These are phyloP conservation scores for Lepidocolaptes lacrymiger DNA, from an alignment of 2,797 vertebrate genomes.

Conservation along the genomic window DNA sequence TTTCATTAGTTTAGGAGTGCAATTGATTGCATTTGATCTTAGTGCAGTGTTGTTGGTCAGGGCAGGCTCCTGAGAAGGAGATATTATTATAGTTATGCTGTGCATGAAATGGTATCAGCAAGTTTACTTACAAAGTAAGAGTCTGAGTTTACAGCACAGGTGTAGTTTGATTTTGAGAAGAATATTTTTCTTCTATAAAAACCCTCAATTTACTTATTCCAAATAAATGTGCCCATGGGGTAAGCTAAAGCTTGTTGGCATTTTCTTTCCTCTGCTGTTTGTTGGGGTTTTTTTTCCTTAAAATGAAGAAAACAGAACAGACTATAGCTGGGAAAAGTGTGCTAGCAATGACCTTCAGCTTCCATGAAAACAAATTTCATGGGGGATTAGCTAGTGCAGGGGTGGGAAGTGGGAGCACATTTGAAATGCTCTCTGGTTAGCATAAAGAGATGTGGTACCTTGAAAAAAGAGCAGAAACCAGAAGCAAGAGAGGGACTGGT, in stretches of 20 bases:
- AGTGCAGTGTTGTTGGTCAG: not conserved
- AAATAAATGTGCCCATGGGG: not conserved
- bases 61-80: not conserved
- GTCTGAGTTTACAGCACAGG: not conserved
- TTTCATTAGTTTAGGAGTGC: not conserved
- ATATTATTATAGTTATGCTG: not conserved
- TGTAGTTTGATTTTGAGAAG: not conserved
- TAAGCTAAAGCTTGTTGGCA: not conserved
- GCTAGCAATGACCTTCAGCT: conserved; percentile 43
- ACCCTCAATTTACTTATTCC: not conserved
- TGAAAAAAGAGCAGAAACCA: not conserved
- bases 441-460: not conserved
- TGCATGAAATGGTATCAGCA: not conserved
- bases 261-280: not conserved
- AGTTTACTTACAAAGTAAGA: not conserved
- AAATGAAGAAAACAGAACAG: not conserved
- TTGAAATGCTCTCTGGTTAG: not conserved
- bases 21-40: not conserved
- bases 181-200: not conserved
- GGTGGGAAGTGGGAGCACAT: not conserved
- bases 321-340: not conserved
- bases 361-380: conserved; percentile 36
- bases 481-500: not conserved
- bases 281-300: not conserved
- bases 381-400: conserved; percentile 8